Conservation (phyloP, 2,888 invertebrate species). For the Chouioia cunea region DNA sequence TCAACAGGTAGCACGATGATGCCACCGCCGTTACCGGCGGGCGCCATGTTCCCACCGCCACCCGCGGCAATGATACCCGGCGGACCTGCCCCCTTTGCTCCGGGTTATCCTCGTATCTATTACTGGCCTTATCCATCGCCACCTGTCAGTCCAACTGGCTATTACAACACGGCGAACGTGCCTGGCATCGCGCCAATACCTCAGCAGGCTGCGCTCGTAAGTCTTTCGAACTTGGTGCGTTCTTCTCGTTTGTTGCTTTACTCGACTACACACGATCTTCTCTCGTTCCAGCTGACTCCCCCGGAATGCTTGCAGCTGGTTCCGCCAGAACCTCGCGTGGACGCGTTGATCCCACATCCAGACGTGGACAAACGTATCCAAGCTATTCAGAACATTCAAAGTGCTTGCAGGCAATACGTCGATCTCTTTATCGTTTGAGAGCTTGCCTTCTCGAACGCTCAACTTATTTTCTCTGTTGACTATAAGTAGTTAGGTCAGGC, state of each 20-base stretch:
- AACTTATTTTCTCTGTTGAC: constrained; percentile 6
- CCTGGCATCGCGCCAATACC: constrained; percentile 62
- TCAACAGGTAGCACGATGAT: constrained; percentile 74
- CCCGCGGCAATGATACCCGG: constrained; percentile 70
- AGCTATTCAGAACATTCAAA: constrained; percentile 56
- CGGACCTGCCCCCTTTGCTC: constrained; percentile 72
- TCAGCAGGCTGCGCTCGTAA: constrained; percentile 58
- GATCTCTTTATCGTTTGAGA: constrained; percentile 61
- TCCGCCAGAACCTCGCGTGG: constrained; percentile 58
- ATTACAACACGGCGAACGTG: constrained; percentile 76
- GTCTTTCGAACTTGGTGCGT: constrained; percentile 30
- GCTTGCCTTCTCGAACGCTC: constrained; percentile 11
- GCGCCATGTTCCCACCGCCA: constrained; percentile 66
- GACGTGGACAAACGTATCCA: constrained; percentile 63
- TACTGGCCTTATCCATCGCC: constrained; percentile 97
- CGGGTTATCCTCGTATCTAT: constrained; percentile 76
- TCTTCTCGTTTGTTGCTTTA: constrained; percentile 10
- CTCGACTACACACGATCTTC: neutral
- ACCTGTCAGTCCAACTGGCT: constrained; percentile 92
- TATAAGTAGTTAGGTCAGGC: constrained; percentile 1
- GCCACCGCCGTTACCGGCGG: constrained; percentile 62
- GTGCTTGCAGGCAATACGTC: constrained; percentile 61
- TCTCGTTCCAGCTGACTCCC: constrained; percentile 58
- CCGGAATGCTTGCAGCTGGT: constrained; percentile 62
- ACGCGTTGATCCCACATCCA: constrained; percentile 59